Evolutionary conservation across 1,140 invertebrate species (phyloP).

Genomic region (Limonius californicus): DNA sequence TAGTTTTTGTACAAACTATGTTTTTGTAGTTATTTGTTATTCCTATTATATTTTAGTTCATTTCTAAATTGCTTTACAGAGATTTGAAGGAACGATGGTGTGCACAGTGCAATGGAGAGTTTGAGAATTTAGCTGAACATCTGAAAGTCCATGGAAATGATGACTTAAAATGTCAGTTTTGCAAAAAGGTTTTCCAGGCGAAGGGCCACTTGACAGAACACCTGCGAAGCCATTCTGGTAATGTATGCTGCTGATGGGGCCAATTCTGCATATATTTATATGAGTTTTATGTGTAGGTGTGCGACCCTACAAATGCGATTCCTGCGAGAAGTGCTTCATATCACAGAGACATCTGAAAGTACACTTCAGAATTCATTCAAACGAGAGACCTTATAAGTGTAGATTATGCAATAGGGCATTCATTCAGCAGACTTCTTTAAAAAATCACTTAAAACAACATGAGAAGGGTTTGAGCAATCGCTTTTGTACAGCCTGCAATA

Average conservation of each 20-base stretch:
- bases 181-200: conserved; percentile 15
- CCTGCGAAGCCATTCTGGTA: conserved; percentile 25
- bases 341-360: conserved; percentile 22
- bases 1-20: no score
- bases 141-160: conserved; percentile 8
- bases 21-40: no score
- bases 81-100: conserved; percentile 27
- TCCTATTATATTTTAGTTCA: no score
- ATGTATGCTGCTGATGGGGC: no score
- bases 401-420: background rate
- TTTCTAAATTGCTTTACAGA: no score
- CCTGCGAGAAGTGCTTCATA: conserved; percentile 23
- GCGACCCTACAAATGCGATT: conserved; percentile 18
- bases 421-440: background rate
- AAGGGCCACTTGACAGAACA: conserved; percentile 27
- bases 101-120: conserved; percentile 19
- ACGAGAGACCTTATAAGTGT: background rate
- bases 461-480: no score
- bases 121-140: conserved; percentile 20
- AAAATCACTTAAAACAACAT: conserved; percentile 6
- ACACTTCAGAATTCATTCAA: background rate
- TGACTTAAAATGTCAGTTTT: conserved; percentile 29
- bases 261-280: no score
- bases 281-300: no score
- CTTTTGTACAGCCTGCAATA: no score